Evolutionary conservation across 2,113 vertebrate genomes (phyloP), one percentile per base, ranked within the genome.

Genomic region (Columba janthina): DNA sequence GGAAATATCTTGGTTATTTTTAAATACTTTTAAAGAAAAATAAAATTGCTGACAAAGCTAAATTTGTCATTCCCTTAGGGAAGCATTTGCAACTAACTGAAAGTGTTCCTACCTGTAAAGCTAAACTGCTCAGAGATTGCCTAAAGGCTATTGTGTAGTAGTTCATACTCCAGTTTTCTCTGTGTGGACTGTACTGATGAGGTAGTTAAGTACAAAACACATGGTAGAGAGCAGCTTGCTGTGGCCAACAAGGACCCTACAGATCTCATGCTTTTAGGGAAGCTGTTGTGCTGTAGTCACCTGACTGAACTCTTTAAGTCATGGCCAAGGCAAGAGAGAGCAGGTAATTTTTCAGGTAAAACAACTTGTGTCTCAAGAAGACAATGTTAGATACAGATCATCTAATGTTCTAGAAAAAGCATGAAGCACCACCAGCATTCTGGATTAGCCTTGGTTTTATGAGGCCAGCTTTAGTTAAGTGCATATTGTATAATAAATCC

Each of bases 11-110:
- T 3, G 3, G 15, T 84, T 79, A 31, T 93, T 89, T 95, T 93
- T 58, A 67, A 92, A 92, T 90, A 92, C 46, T 88, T 85, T 95
- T 54, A 81, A 77, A 90, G 64, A 80, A 95, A 92, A 97, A 96
- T 89, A 95, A 96, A 97, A 84, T 26, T 40, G 51, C 65, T 84
- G 79, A 75, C 38, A 67, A 90, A 93, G 72, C 69, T 56, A 36
- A 88, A 77, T 22, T n/a, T 83, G 72, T 93, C 15, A 25, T 74
- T 83, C 64, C 86, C 85, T 83, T 0, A 3, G 42, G 48, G 31
- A 91, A 88, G 24, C 42, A 48, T 86, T 91, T 91, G 53, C 78
- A 61, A 28, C 42, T 67, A 60, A 64, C 32, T 66, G 31, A 51
- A 51, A 56, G 6, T 32, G 42, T 67, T 88, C 44, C 38, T 82